Conservation (phyloP, 2,888 invertebrate species). For the Amblyjoppa fuscipennis region DNA sequence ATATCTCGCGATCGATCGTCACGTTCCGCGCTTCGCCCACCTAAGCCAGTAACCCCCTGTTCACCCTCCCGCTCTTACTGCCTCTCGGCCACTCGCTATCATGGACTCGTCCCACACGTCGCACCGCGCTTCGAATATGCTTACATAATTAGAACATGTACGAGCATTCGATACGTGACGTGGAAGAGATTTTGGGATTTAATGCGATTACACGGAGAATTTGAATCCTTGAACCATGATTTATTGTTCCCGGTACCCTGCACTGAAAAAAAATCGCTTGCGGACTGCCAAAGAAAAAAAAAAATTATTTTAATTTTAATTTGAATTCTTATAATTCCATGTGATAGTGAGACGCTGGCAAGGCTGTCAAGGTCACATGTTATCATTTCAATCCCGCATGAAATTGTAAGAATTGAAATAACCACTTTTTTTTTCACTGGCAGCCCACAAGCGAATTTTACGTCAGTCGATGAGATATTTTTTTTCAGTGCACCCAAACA, state of each 20-base stretch:
- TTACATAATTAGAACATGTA: constrained; percentile 14
- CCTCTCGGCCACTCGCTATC: constrained; percentile 3
- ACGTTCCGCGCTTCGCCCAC: background rate
- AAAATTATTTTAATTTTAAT: too few species aligned
- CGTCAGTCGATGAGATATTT: too few species aligned
- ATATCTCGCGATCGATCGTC: constrained; percentile 24
- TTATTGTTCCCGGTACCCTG: background rate
- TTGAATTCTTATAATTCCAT: background rate
- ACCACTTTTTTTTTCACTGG: too few species aligned
- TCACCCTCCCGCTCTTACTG: background rate
- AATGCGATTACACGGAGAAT: background rate
- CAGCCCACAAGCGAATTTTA: too few species aligned
- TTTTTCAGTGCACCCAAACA: too few species aligned
- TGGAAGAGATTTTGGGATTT: background rate
- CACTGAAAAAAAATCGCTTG: background rate
- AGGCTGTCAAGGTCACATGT: too few species aligned
- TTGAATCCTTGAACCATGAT: background rate
- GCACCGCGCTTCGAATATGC: background rate
- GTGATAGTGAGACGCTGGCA: too few species aligned
- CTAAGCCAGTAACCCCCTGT: background rate
- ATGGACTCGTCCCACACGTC: constrained; percentile 8
- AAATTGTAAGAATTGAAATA: too few species aligned
- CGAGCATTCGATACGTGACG: constrained; percentile 5
- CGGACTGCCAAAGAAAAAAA: too few species aligned
- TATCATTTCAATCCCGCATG: too few species aligned